Conservation (phyloP, 2,888 invertebrate genomes). For the Venusia cambrica region DNA sequence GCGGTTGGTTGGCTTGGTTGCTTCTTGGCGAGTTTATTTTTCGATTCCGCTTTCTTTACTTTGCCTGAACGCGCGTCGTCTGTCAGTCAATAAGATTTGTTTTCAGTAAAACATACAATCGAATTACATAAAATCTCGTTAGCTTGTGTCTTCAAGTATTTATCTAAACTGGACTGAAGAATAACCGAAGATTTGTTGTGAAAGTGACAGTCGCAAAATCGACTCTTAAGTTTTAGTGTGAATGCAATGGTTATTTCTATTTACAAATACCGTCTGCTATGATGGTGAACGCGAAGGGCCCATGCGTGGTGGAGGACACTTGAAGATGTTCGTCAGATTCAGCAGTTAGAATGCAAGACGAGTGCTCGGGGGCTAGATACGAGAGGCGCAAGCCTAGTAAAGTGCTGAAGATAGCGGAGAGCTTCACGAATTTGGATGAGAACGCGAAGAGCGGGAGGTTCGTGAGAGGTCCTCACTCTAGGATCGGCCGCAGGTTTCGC, state of each 20-base stretch:
- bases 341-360: conserved; percentile 77
- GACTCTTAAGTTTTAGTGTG: conserved; percentile 60
- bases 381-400: conserved; percentile 75
- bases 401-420: conserved; percentile 77
- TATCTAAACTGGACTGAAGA: conserved; percentile 35
- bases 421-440: conserved; percentile 77
- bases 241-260: conserved; percentile 64
- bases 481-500: conserved; percentile 57
- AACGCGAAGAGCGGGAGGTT: conserved; percentile 70
- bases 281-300: conserved; percentile 51
- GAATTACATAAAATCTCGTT: conserved; percentile 49
- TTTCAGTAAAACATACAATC: conserved; percentile 51
- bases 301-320: conserved; percentile 56
- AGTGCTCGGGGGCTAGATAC: conserved; percentile 66
- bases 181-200: conserved; percentile 53
- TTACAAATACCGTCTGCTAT: conserved; percentile 61
- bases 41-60: conserved; percentile 70
- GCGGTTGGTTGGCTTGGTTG: conserved; percentile 59
- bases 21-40: too few relatives aligned
- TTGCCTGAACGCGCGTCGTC: conserved; percentile 71
- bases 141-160: conserved; percentile 28
- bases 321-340: conserved; percentile 73
- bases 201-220: conserved; percentile 70
- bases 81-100: conserved; percentile 63
- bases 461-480: conserved; percentile 69